Conservation (phyloP, 2,113 vertebrate species). For the Sylvietta virens region DNA sequence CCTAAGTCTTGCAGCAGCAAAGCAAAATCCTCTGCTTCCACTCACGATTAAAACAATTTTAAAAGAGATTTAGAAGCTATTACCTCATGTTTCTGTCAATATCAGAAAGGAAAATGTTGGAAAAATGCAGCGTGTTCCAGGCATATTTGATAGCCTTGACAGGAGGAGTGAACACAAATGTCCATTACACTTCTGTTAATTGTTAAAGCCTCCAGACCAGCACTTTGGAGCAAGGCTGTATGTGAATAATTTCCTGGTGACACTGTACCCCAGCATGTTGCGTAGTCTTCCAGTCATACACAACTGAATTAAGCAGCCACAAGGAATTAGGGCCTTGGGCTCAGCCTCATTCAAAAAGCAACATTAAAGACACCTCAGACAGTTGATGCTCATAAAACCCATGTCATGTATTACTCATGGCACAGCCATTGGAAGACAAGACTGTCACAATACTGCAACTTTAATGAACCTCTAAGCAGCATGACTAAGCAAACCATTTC, state of each 20-base stretch:
- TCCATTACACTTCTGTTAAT: background rate
- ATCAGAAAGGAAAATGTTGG: background rate
- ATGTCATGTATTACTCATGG: background rate
- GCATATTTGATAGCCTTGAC: background rate
- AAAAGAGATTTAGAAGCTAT: background rate
- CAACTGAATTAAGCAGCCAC: background rate
- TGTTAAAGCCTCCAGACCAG: background rate
- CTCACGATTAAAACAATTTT: background rate
- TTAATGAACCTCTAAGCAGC: background rate
- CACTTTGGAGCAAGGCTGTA: background rate
- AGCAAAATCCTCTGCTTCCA: background rate
- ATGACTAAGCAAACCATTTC: constrained; percentile 12
- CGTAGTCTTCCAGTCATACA: background rate
- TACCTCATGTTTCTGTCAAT: background rate
- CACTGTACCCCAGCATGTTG: background rate
- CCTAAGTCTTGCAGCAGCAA: background rate
- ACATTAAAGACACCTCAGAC: background rate
- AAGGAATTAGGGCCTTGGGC: background rate
- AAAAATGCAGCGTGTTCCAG: background rate
- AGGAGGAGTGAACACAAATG: background rate
- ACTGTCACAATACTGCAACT: background rate
- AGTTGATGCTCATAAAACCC: background rate
- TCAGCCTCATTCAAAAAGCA: background rate
- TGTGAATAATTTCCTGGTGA: background rate
- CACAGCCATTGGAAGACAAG: background rate